Base-by-base conservation (phyloP, 1,140 invertebrate species). In the Agrilus planipennis region DNA sequence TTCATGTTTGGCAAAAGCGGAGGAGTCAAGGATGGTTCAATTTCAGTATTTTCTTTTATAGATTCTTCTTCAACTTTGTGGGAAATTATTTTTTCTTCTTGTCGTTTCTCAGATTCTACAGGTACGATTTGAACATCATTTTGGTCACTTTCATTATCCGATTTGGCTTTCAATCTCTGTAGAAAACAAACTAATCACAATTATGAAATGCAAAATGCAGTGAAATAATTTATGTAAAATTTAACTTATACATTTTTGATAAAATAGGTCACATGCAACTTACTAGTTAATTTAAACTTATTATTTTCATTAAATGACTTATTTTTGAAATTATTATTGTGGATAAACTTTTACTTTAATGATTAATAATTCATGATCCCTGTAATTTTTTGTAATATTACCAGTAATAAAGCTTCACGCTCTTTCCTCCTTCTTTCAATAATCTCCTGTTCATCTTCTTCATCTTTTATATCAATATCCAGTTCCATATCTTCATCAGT, bases 361-460 rank as follows among this genome's bases (percentile, higher is more conserved):
- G 12, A 4, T 20, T 36, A 36, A 36, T 4, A 36, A 21, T 36
- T 36, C 23, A 10, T 11, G 17, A n/a, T n/a, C n/a, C n/a, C n/a
- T n/a, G n/a, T n/a, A n/a, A n/a, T n/a, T n/a, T n/a, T n/a, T n/a
- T n/a, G n/a, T 20, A 34, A 31, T 36, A 17, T 58, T 68, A 86
- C 84, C 69, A 86, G 85, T 22, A 94, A 58, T 2, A 97, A 66
- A 58, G 88, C 86, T 65, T 94, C 89, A 30, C 92, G 70, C 60
- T 91, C 80, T 62, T 88, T 88, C 45, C 92, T 73, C 50, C 89
- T 71, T 55, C 77, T 76, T 60, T 94, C 86, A 63, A 96, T 96
- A 53, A 95, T 89, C 43, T 80, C 77, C 62, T 95, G 88, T 60
- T 94, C 91, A 61, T 93, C 88, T 63, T 94, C 90, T 46, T 94